Evolutionary conservation across 2,888 invertebrate species (phyloP).

Genomic region (Petrolisthes manimaculis): DNA sequence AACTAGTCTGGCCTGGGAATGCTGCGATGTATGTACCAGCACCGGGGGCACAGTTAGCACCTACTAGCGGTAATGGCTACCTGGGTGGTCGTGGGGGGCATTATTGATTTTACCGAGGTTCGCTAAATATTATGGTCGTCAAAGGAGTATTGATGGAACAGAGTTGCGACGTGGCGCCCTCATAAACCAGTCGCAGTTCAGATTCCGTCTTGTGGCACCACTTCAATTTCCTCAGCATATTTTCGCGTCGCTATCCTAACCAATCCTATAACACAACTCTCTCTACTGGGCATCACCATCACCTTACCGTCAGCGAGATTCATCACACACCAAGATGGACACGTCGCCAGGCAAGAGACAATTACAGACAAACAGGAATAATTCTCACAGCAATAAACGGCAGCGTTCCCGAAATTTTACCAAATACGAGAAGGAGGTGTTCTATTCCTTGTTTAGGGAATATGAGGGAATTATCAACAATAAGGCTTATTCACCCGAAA

Average conservation of each 20-base stretch:
- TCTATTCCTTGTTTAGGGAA: conserved; percentile 34
- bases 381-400: not conserved
- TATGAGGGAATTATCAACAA: conserved; percentile 39
- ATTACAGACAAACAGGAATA: not conserved
- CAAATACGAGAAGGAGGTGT: conserved; percentile 49
- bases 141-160: conserved; percentile 51
- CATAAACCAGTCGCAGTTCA: conserved; percentile 51
- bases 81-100: not conserved
- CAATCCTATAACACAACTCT: not conserved
- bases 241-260: not conserved
- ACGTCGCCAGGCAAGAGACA: not conserved
- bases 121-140: conserved; percentile 51
- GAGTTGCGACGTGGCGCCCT: conserved; percentile 44
- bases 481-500: conserved; percentile 24
- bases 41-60: not conserved
- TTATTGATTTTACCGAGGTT: conserved; percentile 14
- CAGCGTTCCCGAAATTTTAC: conserved; percentile 50
- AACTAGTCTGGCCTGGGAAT: not conserved
- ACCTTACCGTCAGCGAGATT: not conserved
- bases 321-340: conserved; percentile 15
- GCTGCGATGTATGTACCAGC: not conserved
- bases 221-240: not conserved
- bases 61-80: not conserved
- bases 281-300: not conserved
- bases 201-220: conserved; percentile 22